Percentiles rank a stretch among this genome's conserved stretches.
Conservation (phyloP, 2,113 vertebrate genomes). For the Tachysurus fulvidraco region DNA sequence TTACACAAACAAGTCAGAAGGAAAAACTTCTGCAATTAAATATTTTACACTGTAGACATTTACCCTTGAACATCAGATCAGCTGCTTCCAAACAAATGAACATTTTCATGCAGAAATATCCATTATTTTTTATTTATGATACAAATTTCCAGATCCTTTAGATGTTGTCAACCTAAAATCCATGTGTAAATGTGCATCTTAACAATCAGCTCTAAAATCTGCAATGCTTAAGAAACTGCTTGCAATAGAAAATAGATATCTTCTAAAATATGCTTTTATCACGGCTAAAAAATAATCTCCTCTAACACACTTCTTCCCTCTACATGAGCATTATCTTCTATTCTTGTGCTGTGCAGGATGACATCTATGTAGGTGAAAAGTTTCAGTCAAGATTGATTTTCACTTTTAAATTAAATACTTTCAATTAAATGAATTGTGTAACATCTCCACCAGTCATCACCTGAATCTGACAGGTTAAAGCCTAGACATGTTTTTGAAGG, state of each 20-base stretch:
- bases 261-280: not conserved
- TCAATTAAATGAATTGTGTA: not conserved
- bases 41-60: not conserved
- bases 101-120: not conserved
- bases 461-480: not conserved
- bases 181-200: too few species aligned
- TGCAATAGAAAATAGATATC: not conserved
- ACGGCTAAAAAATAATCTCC: not conserved
- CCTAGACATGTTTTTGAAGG: not conserved
- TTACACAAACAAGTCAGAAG: too few species aligned
- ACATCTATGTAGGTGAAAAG: not conserved
- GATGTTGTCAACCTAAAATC: too few species aligned
- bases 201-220: too few species aligned
- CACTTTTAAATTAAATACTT: not conserved
- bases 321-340: not conserved
- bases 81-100: too few species aligned
- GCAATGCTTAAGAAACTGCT: too few species aligned
- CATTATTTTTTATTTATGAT: not conserved
- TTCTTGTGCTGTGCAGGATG: not conserved
- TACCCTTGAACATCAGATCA: too few species aligned
- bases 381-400: not conserved
- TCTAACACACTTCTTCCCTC: not conserved
- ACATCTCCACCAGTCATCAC: not conserved
- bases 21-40: too few species aligned
- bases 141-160: not conserved